Conservation (phyloP, 2,113 vertebrate species). For the Lamprologus sp. region DNA sequence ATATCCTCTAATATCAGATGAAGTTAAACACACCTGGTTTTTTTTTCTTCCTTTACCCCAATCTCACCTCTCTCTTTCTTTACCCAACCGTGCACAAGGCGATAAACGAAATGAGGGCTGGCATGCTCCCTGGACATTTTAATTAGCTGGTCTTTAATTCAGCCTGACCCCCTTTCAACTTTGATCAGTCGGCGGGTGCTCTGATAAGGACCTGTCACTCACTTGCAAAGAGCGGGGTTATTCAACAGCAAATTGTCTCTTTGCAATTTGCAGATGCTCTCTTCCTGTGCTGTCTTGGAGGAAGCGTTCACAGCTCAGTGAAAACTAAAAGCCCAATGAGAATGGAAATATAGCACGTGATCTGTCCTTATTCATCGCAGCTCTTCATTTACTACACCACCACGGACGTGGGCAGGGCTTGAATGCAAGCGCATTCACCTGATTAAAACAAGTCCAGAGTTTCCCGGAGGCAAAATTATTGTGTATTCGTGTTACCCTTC, state of each 20-base stretch:
- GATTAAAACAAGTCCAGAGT: not conserved
- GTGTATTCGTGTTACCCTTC: not conserved
- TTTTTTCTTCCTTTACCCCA: not conserved
- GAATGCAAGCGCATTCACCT: slow-evolving; percentile 15
- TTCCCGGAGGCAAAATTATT: not conserved
- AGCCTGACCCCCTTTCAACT: slow-evolving; percentile 69
- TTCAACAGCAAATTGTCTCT: slow-evolving; percentile 38
- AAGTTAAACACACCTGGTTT: not conserved
- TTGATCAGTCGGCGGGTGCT: slow-evolving; percentile 53
- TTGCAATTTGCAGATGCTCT: slow-evolving; percentile 9
- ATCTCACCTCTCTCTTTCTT: slow-evolving; percentile 28
- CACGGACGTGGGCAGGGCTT: not conserved
- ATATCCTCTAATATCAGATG: slow-evolving; percentile 5
- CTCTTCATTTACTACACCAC: not conserved
- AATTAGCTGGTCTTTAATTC: slow-evolving; percentile 75
- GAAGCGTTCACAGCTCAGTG: slow-evolving; percentile 33
- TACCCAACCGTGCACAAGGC: not conserved
- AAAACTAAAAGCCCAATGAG: slow-evolving; percentile 39
- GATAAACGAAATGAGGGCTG: slow-evolving; percentile 45
- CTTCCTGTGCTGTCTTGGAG: slow-evolving; percentile 22
- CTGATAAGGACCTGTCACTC: slow-evolving; percentile 71
- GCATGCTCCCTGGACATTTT: slow-evolving; percentile 68
- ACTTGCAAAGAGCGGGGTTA: slow-evolving; percentile 31
- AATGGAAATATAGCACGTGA: slow-evolving; percentile 8
- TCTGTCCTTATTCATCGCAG: slow-evolving; percentile 11